Evolutionary conservation across 2,888 invertebrate genomes (phyloP).

Genomic region (Caenorhabditis sp.): DNA sequence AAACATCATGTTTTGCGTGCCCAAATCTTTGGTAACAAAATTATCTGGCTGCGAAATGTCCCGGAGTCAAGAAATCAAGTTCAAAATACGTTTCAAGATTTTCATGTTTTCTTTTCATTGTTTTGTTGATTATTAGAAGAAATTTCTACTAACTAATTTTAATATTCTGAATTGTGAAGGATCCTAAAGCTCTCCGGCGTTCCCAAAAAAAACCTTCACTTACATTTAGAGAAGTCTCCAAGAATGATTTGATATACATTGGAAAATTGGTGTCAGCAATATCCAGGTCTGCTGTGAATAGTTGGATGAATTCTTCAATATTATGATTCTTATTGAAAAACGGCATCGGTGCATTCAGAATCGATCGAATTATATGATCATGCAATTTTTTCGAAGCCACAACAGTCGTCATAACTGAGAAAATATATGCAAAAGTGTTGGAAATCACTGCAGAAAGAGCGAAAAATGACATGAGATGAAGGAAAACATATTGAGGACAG

Average conservation of each 20-base stretch:
- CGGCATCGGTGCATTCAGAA: conserved; percentile 66
- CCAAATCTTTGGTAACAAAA: no score
- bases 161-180: no score
- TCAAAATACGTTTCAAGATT: no score
- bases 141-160: no score
- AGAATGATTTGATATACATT: conserved; percentile 43
- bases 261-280: conserved; percentile 54
- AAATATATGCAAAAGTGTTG: conserved; percentile 40
- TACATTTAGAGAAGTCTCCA: conserved; percentile 47
- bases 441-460: conserved; percentile 45
- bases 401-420: conserved; percentile 35
- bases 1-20: no score
- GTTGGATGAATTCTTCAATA: conserved; percentile 71
- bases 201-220: no score
- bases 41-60: no score
- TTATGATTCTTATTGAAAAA: conserved; percentile 69
- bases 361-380: conserved; percentile 56
- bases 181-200: no score
- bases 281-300: conserved; percentile 61
- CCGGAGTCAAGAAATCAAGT: no score
- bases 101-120: no score
- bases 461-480: conserved; percentile 28
- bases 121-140: no score
- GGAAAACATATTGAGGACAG: conserved; percentile 33
- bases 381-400: conserved; percentile 58